These are phyloP conservation scores for Lasiurus cinereus DNA, from an alignment of 2,113 vertebrate species.

Conservation along the genomic window DNA sequence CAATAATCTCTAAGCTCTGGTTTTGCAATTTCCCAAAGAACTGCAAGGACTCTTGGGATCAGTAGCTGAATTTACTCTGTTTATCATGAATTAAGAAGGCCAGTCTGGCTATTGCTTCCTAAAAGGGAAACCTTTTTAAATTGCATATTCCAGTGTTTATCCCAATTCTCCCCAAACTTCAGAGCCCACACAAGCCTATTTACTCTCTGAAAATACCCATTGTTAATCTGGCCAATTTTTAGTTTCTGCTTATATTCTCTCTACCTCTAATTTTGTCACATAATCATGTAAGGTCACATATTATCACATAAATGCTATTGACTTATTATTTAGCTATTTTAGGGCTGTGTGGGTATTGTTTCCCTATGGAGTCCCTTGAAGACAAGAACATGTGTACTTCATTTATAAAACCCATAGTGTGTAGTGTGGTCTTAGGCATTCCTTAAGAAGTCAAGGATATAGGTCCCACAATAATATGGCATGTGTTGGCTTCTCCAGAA, in stretches of 20 bases:
- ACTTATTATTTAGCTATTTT: constrained; percentile 1
- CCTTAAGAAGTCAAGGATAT: neutral
- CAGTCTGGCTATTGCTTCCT: neutral
- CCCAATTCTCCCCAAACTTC: neutral
- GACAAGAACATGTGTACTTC: neutral
- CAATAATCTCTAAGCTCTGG: neutral
- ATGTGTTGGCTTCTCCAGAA: neutral
- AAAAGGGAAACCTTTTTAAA: constrained; percentile 29
- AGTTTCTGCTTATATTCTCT: neutral
- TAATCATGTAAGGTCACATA: neutral
- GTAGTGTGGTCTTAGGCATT: neutral
- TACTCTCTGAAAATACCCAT: neutral
- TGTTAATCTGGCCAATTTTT: neutral
- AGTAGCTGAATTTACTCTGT: constrained; percentile 40
- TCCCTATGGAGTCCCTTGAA: neutral
- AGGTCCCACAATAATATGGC: too few relatives aligned
- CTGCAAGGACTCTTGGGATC: constrained; percentile 45
- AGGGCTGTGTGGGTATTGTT: neutral
- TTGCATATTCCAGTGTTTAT: neutral
- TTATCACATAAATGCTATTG: neutral
- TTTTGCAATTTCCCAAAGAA: constrained; percentile 56
- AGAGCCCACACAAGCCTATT: neutral
- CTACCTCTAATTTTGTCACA: neutral
- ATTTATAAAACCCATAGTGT: neutral
- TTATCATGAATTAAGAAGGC: constrained; percentile 14